Conservation (phyloP, 2,113 vertebrate species). For the Trogon surrucura region DNA sequence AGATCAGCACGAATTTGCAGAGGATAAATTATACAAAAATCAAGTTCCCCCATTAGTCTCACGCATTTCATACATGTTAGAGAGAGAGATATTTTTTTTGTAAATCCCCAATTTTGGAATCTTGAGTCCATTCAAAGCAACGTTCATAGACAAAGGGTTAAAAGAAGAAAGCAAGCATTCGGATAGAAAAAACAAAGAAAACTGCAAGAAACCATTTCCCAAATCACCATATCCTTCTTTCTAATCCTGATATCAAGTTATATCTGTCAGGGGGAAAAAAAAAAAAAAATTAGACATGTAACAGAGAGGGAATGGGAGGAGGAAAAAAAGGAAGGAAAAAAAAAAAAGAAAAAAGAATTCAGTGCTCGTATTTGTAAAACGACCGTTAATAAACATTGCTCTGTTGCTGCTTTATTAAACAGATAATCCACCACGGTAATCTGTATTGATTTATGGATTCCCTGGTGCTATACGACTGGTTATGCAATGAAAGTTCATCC, state of each 20-base stretch:
- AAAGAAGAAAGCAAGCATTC: background rate
- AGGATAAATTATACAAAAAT: background rate
- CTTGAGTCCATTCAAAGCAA: background rate
- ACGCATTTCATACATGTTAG: fast-evolving
- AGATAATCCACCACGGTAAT: constrained; percentile 30
- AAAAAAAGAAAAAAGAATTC: background rate
- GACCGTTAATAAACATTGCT: constrained; percentile 22
- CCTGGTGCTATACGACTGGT: background rate
- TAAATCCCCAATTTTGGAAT: background rate
- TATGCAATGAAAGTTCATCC: constrained; percentile 32
- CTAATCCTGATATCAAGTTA: background rate
- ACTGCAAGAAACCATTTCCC: constrained; percentile 31
- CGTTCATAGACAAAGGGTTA: background rate
- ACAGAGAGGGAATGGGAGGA: background rate
- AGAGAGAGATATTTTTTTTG: background rate
- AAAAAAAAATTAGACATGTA: background rate
- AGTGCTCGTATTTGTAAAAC: background rate
- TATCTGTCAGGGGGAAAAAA: background rate
- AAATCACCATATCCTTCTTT: background rate
- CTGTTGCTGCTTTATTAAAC: constrained; percentile 55
- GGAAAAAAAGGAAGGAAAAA: fast-evolving
- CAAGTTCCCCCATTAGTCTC: background rate
- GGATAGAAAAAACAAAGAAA: constrained; percentile 45
- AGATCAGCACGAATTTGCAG: background rate
- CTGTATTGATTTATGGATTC: constrained; percentile 37